Base-by-base conservation (phyloP, 2,888 invertebrate genomes). In the Kryphioiulus occultus region DNA sequence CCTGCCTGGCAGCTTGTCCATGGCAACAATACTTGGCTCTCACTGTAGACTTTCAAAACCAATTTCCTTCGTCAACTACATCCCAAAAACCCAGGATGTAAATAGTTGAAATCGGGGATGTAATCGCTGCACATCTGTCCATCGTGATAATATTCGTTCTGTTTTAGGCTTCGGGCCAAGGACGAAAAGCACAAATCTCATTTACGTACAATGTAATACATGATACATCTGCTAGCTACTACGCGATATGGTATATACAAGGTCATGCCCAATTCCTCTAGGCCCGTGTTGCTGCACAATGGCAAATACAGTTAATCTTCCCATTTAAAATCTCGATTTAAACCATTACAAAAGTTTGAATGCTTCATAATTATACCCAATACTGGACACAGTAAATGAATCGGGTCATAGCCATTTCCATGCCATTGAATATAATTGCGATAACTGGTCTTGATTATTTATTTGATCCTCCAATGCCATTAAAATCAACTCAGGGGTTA, bases 131-230 rank as follows among this genome's bases (percentile, higher is more conserved):
- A 17, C 78, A 78, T 78, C 78, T 78, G 78, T 78, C 26, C 78
- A 78, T 78, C 78, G 12, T 30, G 78, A 78, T 30, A 78, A 30
- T 30, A 9, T 26, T 78, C 12, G 78, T 15, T 78, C 30, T 30
- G 30, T 15, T 30, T 78, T 78, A 78, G 30, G 78, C 78, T 30
- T 30, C 17, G 30, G 30, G 78, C 78, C 78, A 78, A 78, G 78
- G 78, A 30, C 78, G 30, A 78, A 78, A 44, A 30, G 15, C 22
- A 26, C 26, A 30, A 30, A 78, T 78, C 78, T 78, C 30, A 78
- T 78, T 78, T 78, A 78, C 78, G 30, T 78, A 78, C 78, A 78
- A 78, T 78, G 78, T 78, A 78, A 78, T 30, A 78, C 78, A 68
- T 78, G 30, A 78, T 30, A 78, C 78, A 68, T 2, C 78, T 78